Base-by-base conservation (phyloP, 1,140 invertebrate genomes). In the Lycorma delicatula region DNA sequence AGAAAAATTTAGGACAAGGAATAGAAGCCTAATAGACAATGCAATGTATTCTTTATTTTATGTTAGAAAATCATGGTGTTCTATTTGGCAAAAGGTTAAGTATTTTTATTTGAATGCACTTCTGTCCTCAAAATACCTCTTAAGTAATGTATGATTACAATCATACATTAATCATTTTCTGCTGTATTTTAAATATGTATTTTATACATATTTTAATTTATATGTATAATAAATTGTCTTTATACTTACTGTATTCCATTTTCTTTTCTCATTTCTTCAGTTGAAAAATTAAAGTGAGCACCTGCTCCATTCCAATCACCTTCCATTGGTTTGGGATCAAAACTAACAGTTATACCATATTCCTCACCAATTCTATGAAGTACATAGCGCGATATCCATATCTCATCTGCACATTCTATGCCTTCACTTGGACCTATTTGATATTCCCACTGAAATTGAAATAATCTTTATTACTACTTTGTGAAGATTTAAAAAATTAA, bases 271-370 rank as follows among this genome's bases (percentile, higher is more conserved):
- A 91, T 94, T 29, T 75, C 74, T 66, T 83, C 80, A 0, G 91
- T 93, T 1, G 86, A 89, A 70, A 89, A 89, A 70, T 92, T 93
- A 50, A 82, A 86, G 62, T 85, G 82, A 20, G 86, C 86, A 13
- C 89, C 90, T 54, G 89, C 87, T 12, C 91, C 91, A 67, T 91
- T 91, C 86, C 87, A 92, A 66, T 91, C 83, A 25, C 86, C 83
- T 22, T 56, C 61, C 53, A 81, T 86, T 1, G 87, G 86, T 67
- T 93, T 93, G 3, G 91, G 89, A 67, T 93, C 86, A 50, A 91
- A 79, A 2, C 84, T 81, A 13, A 85, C 82, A 20, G 81, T 74
- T 54, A 93, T 80, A n/a, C 87, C 87, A 72, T 88, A 93, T 66
- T 93, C 89, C 70, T 93, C 91, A 11, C 88, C 85, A 4, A 93